Conservation (phyloP, 2,797 vertebrate genomes). For the Tokudaia muenninki region DNA sequence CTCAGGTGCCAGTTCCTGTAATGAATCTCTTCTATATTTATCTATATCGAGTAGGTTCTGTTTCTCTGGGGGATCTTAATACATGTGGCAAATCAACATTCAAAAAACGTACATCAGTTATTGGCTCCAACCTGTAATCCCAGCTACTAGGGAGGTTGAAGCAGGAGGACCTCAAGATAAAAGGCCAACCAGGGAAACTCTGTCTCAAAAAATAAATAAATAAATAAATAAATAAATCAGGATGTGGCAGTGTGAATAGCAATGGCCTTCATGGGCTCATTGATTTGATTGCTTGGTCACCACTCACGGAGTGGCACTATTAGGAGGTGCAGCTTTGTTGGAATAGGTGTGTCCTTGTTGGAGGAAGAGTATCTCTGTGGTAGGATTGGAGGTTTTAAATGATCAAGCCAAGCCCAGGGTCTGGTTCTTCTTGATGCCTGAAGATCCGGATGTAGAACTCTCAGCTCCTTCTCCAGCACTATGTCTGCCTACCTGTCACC, state of each 20-base stretch:
- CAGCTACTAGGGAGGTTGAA: background rate
- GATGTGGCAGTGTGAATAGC: background rate
- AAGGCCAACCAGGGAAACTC: background rate
- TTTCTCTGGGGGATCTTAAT: constrained; percentile 31
- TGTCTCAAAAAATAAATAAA: background rate
- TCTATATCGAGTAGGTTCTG: background rate
- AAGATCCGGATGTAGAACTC: background rate
- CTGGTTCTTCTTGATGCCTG: background rate
- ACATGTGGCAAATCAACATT: background rate
- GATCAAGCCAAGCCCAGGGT: background rate
- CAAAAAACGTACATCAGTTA: background rate
- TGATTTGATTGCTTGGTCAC: background rate
- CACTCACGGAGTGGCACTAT: background rate
- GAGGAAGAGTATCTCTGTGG: background rate
- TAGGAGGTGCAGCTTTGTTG: background rate
- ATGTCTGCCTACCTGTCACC: background rate
- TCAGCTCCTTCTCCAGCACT: background rate
- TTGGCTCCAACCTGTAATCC: background rate
- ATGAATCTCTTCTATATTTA: constrained; percentile 16
- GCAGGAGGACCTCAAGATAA: background rate
- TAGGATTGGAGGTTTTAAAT: background rate
- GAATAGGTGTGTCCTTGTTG: background rate
- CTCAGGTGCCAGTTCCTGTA: background rate
- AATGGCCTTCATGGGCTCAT: background rate
- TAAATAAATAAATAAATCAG: background rate